Conservation (phyloP, 2,888 invertebrate genomes). For the Carabus problematicus region DNA sequence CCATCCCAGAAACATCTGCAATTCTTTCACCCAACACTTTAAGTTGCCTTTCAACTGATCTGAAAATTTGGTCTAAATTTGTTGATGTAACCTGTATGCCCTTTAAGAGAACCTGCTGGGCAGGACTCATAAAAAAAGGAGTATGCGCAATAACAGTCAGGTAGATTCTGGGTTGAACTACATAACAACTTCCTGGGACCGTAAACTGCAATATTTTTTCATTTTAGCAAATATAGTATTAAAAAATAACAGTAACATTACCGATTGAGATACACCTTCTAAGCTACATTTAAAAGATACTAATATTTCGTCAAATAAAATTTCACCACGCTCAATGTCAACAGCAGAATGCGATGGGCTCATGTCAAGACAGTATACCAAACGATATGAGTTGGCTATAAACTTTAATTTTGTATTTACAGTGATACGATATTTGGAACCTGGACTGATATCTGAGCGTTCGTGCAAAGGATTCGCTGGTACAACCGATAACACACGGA, state of each 20-base stretch:
- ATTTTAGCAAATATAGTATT: too few species aligned
- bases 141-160: conserved; percentile 79
- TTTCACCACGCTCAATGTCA: conserved; percentile 68
- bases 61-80: conserved; percentile 67
- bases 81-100: conserved; percentile 69
- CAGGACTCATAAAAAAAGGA: conserved; percentile 73
- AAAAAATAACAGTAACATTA: too few species aligned
- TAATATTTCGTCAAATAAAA: conserved; percentile 68
- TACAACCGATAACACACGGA: conserved; percentile 70
- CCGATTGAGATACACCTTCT: conserved; percentile 65
- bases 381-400: conserved; percentile 72
- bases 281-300: conserved; percentile 64
- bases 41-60: conserved; percentile 66
- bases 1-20: conserved; percentile 63
- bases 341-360: conserved; percentile 78
- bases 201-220: conserved; percentile 73
- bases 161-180: conserved; percentile 73
- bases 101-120: conserved; percentile 76
- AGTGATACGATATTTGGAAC: conserved; percentile 63
- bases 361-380: conserved; percentile 79
- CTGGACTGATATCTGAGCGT: conserved; percentile 53
- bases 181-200: conserved; percentile 69
- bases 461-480: conserved; percentile 58
- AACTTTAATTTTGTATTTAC: conserved; percentile 69
- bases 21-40: conserved; percentile 67